These are phyloP conservation scores for Teleopsis dalmanni DNA, from an alignment of 1,140 invertebrate species.

Conservation along the genomic window DNA sequence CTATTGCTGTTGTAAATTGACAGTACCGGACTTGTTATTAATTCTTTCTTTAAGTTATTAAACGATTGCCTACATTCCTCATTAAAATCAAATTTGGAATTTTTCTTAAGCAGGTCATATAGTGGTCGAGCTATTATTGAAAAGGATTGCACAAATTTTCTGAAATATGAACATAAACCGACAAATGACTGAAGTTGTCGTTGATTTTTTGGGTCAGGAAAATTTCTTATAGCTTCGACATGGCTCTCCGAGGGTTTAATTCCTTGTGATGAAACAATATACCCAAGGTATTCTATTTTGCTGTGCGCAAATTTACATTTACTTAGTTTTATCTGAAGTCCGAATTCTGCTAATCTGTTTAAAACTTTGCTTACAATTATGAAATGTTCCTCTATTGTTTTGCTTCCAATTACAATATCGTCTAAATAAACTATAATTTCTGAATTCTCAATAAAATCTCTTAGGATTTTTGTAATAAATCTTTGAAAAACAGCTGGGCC, in stretches of 20 bases:
- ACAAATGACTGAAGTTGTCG: constrained; percentile 15
- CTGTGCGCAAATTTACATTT: constrained; percentile 5
- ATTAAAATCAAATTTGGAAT: neutral
- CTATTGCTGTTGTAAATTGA: constrained; percentile 12
- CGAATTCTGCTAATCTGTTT: constrained; percentile 6
- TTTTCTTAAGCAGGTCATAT: neutral
- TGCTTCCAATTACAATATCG: neutral
- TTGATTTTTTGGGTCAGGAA: constrained; percentile 3
- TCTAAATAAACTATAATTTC: constrained; percentile 1
- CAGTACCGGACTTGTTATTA: constrained; percentile 15
- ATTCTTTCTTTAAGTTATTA: neutral
- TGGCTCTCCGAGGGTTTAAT: constrained; percentile 8
- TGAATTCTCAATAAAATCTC: neutral
- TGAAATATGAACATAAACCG: constrained; percentile 12
- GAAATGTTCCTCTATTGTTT: neutral
- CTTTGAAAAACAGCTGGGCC: constrained; percentile 5
- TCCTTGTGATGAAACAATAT: constrained; percentile 1
- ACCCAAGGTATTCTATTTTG: constrained; percentile 14
- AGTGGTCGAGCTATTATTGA: neutral
- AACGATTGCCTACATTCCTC: neutral
- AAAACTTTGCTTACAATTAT: neutral
- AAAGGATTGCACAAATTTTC: constrained; percentile 11
- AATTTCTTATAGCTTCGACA: constrained; percentile 9
- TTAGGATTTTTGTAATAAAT: constrained; percentile 2
- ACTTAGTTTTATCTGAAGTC: constrained; percentile 4